Evolutionary conservation across 2,113 vertebrate species (phyloP), one percentile per base, ranked within the genome.

Genomic region (Bubo bubo): DNA sequence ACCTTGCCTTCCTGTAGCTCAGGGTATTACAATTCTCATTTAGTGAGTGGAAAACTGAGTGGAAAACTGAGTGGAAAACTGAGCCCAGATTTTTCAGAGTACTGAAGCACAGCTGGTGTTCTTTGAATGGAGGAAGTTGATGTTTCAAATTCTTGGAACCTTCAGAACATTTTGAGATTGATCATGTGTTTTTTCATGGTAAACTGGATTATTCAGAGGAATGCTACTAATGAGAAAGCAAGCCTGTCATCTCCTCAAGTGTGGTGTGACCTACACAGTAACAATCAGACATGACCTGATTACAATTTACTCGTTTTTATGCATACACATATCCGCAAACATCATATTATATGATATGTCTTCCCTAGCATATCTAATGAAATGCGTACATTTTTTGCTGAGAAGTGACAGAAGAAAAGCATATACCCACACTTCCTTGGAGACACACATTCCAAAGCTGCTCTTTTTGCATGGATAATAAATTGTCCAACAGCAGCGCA

Each of bases 131-230:
- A 10, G 35, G 60, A 89, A 85, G 76, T 80, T 66, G 64, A n/a
- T 68, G 86, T 85, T 95, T 97, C 86, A 64, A 79, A 63, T 97
- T 95, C 88, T 85, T 81, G 80, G 88, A 95, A 95, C 34, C 43
- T 79, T 96, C 64, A 79, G 95, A 96, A 97, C 20, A 1, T 84
- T 95, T 74, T 71, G 70, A 92, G 66, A 87, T 60, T 84, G 76
- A 87, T 84, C 52, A 6, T 81, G 32, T 35, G 23, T 67, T 93
- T 95, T 95, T 84, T 58, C 39, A n/a, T 49, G 47, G 52, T 86
- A 93, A 96, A 87, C 79, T 86, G 64, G 49, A 87, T 96, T 95
- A 91, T 80, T 95, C 76, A 84, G 77, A 79, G 56, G 43, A 81
- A 62, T 55, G 30, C 39, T 72, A 6, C 66, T 92, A 93, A 90